Conservation (phyloP, 2,888 invertebrate genomes). For the Balanococcus diminutus region DNA sequence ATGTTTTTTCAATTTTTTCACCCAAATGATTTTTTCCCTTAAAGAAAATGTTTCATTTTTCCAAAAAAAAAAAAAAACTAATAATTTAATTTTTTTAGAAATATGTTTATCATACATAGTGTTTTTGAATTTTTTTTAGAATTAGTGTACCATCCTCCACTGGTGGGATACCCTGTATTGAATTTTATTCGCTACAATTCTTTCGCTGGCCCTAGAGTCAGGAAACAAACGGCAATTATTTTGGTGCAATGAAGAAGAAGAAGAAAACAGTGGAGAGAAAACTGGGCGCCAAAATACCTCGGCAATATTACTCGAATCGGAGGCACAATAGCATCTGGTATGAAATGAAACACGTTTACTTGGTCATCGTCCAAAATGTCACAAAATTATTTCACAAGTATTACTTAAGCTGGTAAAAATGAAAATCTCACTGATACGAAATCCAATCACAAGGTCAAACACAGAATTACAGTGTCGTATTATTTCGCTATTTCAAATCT, state of each 20-base stretch:
- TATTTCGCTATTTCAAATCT: background rate
- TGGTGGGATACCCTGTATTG: too few species aligned
- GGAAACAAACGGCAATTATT: background rate
- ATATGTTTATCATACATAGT: too few species aligned
- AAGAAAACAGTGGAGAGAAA: background rate
- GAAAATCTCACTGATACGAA: slow-evolving; percentile 18
- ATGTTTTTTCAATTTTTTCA: too few species aligned
- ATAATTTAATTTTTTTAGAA: too few species aligned
- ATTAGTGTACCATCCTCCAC: too few species aligned
- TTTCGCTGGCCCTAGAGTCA: too few species aligned
- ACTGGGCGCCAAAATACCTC: slow-evolving; percentile 16
- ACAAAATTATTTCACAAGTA: slow-evolving; percentile 33
- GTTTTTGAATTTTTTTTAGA: too few species aligned
- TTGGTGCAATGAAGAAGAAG: background rate
- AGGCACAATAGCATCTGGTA: slow-evolving; percentile 16
- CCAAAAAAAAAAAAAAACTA: too few species aligned
- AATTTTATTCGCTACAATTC: too few species aligned
- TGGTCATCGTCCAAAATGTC: slow-evolving; percentile 38
- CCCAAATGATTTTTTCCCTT: too few species aligned
- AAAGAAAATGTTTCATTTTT: too few species aligned
- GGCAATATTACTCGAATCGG: background rate
- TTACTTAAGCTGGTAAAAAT: slow-evolving; percentile 28
- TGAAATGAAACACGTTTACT: slow-evolving; percentile 31
- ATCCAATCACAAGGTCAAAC: slow-evolving; percentile 19
- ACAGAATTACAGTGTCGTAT: background rate